Evolutionary conservation across 2,888 invertebrate species (phyloP), one percentile per base, ranked within the genome.

Genomic region (Phoronis australis): DNA sequence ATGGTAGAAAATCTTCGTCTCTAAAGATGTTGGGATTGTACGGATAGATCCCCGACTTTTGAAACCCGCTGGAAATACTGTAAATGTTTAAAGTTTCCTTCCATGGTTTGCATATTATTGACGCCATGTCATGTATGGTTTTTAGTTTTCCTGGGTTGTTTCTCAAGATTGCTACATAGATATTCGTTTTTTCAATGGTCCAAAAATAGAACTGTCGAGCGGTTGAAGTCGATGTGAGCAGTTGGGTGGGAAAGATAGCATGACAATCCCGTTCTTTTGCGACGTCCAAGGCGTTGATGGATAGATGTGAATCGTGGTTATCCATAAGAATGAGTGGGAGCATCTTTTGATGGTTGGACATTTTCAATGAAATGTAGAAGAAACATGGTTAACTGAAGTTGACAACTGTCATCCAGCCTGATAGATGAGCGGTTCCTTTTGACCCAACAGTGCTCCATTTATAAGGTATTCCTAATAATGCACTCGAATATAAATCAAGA

Each of bases 401-500:
- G 9, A 9, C 31, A 9, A 9, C 31, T 24, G 39, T 31, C 38
- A 38, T 46, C 46, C 46, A 46, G 15, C 46, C 38, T 18, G 37
- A 37, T 27, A 15, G 21, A 18, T 46, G 41, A 15, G 48, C 44
- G 25, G 25, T 15, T 43, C 39, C 38, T 5, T 22, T n/a, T 15
- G 44, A 12, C 9, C 47, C 47, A 42, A 42, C 18, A 9, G 47
- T 31, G 47, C 37, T 23, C 42, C 42, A 27, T 35, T 42, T 37
- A 47, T n/a, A 15, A 47, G 22, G 18, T 27, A 18, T 6, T 25
- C 20, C 27, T 47, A 35, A 24, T 42, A 47, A 31, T 47, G 18
- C n/a, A 47, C 47, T 23, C 47, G 27, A 21, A 42, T 42, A 23
- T 31, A 47, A 23, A 47, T 22, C 2, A 47, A 26, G 20, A 42